Conservation (phyloP, 2,888 invertebrate species). For the Aphidoletes aphidimyza region DNA sequence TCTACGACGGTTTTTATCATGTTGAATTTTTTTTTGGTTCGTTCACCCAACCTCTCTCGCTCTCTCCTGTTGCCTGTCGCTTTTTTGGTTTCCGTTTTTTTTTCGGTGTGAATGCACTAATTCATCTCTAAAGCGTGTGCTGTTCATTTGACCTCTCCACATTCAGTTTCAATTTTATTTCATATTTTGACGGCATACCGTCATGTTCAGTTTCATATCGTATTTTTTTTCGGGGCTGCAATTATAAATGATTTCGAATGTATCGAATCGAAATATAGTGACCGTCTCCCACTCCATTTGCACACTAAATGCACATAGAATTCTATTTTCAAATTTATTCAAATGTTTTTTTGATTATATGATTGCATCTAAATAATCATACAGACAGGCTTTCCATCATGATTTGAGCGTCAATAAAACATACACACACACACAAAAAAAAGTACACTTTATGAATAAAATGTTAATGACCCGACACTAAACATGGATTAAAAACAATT, state of each 20-base stretch:
- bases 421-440: background rate
- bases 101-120: conserved; percentile 43
- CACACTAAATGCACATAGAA: background rate
- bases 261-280: background rate
- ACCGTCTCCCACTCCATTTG: background rate
- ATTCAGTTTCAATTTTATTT: conserved; percentile 21
- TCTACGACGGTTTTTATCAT: background rate
- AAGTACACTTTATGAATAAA: background rate
- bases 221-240: background rate
- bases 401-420: too few species aligned
- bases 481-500: conserved; percentile 49
- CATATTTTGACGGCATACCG: background rate
- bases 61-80: background rate
- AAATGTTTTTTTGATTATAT: conserved; percentile 26
- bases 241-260: conserved; percentile 13
- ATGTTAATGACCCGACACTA: conserved; percentile 49
- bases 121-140: conserved; percentile 20
- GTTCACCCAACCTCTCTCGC: background rate
- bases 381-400: background rate
- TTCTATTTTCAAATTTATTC: conserved; percentile 15
- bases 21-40: background rate
- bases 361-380: conserved; percentile 26
- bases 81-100: conserved; percentile 23
- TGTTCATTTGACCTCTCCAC: conserved; percentile 40
- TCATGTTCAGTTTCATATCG: too few species aligned